Base-by-base conservation (phyloP, 2,113 vertebrate species). In the Zosterops japonicus region DNA sequence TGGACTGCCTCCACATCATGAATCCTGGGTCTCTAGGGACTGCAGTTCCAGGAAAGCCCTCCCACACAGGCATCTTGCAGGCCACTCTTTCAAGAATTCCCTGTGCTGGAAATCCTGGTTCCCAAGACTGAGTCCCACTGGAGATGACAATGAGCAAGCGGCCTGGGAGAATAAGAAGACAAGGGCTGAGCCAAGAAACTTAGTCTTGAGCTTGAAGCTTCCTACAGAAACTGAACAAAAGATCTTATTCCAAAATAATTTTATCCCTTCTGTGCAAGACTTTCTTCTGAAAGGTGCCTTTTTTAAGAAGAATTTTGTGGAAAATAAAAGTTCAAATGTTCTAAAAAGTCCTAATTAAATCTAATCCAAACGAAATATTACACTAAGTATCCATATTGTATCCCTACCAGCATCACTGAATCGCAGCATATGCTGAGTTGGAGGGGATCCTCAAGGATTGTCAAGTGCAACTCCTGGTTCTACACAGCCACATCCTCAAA, bases 1-100 rank as follows among this genome's bases (percentile, higher is more conserved):
- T 95, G 95, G 95, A 92, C 69, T 83, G 76, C n/a, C 52, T 96
- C 93, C 96, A 93, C 83, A 59, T 80, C 59, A 78, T 86, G 89
- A 95, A 95, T 94, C 83, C 93, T 56, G 72, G 89, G 64, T 63
- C 64, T 81, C 39, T 9, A 71, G 60, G 31, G 83, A 70, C 56
- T 52, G 20, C 52, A 78, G 60, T 83, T 93, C 89, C 86, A 95
- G 76, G 72, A 89, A 94, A 93, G 21, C 56, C 33, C 68, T 92
- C 72, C 47, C 86, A 89, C 39, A 55, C 44, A 83, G 69, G 39
- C 44, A 2, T 60, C 91, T 83, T 64, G 60, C 44, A 87, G 76
- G 83, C 87, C 80, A 77, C 42, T 71, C 55, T 89, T 85, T 91
- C 68, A 80, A 90, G 83, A 93, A 86, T 70, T 93, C 67, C 76